Evolutionary conservation across 2,888 invertebrate species (phyloP).

Genomic region (Drosophila meridiana): DNA sequence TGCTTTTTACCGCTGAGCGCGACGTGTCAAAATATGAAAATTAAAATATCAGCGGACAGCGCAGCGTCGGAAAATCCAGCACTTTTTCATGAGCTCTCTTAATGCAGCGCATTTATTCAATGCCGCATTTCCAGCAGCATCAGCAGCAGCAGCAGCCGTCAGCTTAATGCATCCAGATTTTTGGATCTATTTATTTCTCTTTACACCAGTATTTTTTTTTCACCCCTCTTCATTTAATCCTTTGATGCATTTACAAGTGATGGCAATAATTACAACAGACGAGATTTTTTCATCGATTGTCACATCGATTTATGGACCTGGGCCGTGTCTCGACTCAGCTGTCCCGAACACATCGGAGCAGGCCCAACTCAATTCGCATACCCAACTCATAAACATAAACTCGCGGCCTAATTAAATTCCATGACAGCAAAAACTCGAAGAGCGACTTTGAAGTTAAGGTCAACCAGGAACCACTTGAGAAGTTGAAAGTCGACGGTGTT

Average conservation of each 20-base stretch:
- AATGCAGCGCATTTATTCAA: constrained; percentile 57
- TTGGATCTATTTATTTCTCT: constrained; percentile 6
- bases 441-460: constrained; percentile 52
- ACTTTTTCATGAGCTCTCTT: constrained; percentile 37
- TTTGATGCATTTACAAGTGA: constrained; percentile 25
- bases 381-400: constrained; percentile 18
- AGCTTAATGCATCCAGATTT: constrained; percentile 40
- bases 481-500: constrained; percentile 13
- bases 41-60: constrained; percentile 51
- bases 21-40: constrained; percentile 74
- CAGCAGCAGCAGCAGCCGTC: constrained; percentile 33
- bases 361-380: constrained; percentile 18
- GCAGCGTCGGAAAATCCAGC: constrained; percentile 13
- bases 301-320: background rate
- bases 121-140: constrained; percentile 42
- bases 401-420: constrained; percentile 45
- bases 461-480: constrained; percentile 2
- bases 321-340: background rate
- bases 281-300: constrained; percentile 6
- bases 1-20: constrained; percentile 41
- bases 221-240: constrained; percentile 3
- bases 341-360: constrained; percentile 3
- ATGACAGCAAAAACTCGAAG: constrained; percentile 17
- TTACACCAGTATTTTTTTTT: background rate
- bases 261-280: constrained; percentile 13